phyloP scores from a whole-genome alignment of 2,888 invertebrate species.

The Eristalis intricaria region DNA sequence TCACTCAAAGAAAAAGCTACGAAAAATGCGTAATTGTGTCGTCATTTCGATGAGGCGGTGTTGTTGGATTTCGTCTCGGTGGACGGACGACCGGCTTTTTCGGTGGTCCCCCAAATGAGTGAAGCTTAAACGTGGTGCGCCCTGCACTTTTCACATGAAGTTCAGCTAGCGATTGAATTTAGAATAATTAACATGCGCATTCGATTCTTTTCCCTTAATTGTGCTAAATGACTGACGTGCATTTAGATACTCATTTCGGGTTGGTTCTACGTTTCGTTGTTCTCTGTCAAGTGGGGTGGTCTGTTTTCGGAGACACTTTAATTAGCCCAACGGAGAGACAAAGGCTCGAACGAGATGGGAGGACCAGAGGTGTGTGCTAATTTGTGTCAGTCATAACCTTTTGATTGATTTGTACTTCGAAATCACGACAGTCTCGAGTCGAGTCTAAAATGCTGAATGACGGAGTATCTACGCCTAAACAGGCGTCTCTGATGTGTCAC shows the following conservation, averaged over 20 bases:
- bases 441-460: background rate
- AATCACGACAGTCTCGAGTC: background rate
- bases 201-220: slow-evolving; percentile 14
- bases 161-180: slow-evolving; percentile 1
- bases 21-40: slow-evolving; percentile 46
- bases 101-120: background rate
- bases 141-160: background rate
- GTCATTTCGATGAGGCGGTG: background rate
- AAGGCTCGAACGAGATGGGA: background rate
- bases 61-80: background rate
- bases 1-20: slow-evolving; percentile 7
- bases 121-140: background rate
- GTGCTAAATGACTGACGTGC: slow-evolving; percentile 38
- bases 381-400: background rate
- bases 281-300: background rate
- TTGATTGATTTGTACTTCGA: background rate
- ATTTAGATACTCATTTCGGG: background rate
- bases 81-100: background rate
- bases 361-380: background rate
- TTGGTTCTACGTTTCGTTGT: background rate
- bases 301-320: slow-evolving; percentile 1
- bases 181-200: slow-evolving; percentile 20
- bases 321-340: slow-evolving; percentile 10
- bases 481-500: background rate
- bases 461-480: background rate